A percentile compares a stretch with the other conserved stretches of the same genome.
Conservation (phyloP, 1,140 invertebrate genomes). For the Epicauta chinensis region DNA sequence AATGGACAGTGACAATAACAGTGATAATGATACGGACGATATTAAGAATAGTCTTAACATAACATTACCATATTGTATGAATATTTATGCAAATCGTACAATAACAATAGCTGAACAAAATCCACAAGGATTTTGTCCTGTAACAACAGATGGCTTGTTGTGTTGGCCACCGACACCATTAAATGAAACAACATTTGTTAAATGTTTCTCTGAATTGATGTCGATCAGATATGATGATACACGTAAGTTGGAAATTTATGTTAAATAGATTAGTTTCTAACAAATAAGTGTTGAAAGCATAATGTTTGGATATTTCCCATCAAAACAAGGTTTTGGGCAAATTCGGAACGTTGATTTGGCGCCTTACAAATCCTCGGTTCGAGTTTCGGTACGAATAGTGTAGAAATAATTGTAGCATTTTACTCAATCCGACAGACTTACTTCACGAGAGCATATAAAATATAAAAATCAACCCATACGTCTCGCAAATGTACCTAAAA, state of each 20-base stretch:
- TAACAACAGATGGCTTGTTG: slow-evolving; percentile 46
- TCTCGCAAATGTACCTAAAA: too few species aligned
- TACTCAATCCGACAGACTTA: too few species aligned
- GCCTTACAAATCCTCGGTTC: too few species aligned
- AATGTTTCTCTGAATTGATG: slow-evolving; percentile 50
- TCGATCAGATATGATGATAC: slow-evolving; percentile 47
- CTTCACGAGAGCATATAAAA: too few species aligned
- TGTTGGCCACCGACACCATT: slow-evolving; percentile 52
- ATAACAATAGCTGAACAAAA: slow-evolving; percentile 6
- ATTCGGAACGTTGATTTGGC: too few species aligned
- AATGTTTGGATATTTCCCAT: too few species aligned
- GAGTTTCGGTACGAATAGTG: too few species aligned
- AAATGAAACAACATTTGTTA: slow-evolving; percentile 43
- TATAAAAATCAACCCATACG: too few species aligned
- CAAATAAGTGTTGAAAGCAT: too few species aligned
- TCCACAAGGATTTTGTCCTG: slow-evolving; percentile 33
- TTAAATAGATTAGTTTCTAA: too few species aligned
- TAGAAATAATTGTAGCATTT: too few species aligned
- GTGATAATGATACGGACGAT: slow-evolving; percentile 3
- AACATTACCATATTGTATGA: slow-evolving; percentile 14
- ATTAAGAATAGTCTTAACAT: slow-evolving; percentile 6
- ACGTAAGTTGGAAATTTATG: slow-evolving; percentile 29
- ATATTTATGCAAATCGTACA: slow-evolving; percentile 22
- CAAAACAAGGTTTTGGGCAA: too few species aligned
- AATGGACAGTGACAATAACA: neutral